A percentile compares a stretch with the other conserved stretches of the same genome.
phyloP scores from a whole-genome alignment of 2,888 invertebrate species.

The Polydrusus tereticollis region DNA sequence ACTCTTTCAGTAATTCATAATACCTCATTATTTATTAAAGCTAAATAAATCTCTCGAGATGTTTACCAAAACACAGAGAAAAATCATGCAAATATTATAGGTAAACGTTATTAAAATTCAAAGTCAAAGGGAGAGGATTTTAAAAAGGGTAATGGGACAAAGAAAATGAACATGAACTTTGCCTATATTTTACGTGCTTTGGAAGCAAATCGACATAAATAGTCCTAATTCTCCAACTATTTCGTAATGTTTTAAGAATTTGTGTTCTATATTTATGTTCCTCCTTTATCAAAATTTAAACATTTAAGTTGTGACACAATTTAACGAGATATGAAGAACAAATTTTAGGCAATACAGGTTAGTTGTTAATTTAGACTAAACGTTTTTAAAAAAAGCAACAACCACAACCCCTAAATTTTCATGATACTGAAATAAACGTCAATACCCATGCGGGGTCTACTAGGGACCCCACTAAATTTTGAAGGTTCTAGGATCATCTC shows the following conservation, averaged over 20 bases:
- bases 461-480: too few relatives aligned
- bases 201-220: neutral
- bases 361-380: too few relatives aligned
- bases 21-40: neutral
- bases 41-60: neutral
- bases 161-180: conserved; percentile 28
- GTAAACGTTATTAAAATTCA: neutral
- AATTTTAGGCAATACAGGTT: too few relatives aligned
- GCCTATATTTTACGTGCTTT: conserved; percentile 22
- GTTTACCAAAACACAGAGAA: neutral
- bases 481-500: too few relatives aligned
- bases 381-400: too few relatives aligned
- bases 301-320: too few relatives aligned
- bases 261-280: neutral
- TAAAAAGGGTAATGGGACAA: conserved; percentile 21
- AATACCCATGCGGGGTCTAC: too few relatives aligned
- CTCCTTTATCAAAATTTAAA: neutral
- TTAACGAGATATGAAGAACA: too few relatives aligned
- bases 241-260: neutral
- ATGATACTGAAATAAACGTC: too few relatives aligned
- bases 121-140: neutral
- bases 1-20: too few relatives aligned
- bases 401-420: too few relatives aligned
- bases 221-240: neutral
- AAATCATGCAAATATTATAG: neutral